These are phyloP conservation scores for Mallotus villosus DNA, from an alignment of 2,797 vertebrate genomes.

Conservation along the genomic window DNA sequence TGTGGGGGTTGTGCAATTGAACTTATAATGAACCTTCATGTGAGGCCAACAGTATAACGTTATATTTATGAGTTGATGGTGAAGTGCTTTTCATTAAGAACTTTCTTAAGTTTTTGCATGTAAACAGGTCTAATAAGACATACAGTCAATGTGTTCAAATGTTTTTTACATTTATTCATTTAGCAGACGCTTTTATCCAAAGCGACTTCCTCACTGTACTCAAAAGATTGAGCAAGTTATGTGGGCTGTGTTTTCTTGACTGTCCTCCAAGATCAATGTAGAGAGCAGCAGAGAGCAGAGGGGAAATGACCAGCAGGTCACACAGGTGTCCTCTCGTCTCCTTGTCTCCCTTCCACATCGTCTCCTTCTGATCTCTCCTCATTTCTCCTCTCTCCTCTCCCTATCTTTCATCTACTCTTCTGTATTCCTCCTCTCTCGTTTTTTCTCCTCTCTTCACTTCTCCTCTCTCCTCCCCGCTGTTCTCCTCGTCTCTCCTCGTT, in stretches of 20 bases:
- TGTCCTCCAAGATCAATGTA: slow-evolving; percentile 29
- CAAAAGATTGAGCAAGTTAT: too few species aligned
- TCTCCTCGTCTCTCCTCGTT: not conserved
- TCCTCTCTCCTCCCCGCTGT: slow-evolving; percentile 4
- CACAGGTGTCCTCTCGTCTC: slow-evolving; percentile 15
- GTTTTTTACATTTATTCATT: too few species aligned
- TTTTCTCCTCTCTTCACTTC: not conserved
- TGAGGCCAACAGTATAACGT: too few species aligned
- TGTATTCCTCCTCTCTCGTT: not conserved
- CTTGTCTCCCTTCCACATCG: not conserved
- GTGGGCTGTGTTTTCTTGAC: slow-evolving; percentile 21
- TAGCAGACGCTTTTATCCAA: too few species aligned
- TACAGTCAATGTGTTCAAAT: not conserved
- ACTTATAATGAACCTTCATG: slow-evolving; percentile 11
- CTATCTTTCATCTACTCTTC: slow-evolving; percentile 34
- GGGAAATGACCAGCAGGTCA: slow-evolving; percentile 49
- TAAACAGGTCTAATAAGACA: not conserved
- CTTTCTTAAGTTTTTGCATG: not conserved
- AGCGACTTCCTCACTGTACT: slow-evolving; percentile 21
- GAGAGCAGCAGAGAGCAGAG: slow-evolving; percentile 23
- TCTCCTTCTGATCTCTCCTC: slow-evolving; percentile 7
- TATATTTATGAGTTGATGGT: too few species aligned
- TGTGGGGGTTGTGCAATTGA: slow-evolving; percentile 50
- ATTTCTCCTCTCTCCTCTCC: slow-evolving; percentile 29
- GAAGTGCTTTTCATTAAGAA: not conserved